Percentiles rank a stretch among this genome's conserved stretches.
Conservation (phyloP, 2,888 invertebrate genomes). For the Amphipoea oculea region DNA sequence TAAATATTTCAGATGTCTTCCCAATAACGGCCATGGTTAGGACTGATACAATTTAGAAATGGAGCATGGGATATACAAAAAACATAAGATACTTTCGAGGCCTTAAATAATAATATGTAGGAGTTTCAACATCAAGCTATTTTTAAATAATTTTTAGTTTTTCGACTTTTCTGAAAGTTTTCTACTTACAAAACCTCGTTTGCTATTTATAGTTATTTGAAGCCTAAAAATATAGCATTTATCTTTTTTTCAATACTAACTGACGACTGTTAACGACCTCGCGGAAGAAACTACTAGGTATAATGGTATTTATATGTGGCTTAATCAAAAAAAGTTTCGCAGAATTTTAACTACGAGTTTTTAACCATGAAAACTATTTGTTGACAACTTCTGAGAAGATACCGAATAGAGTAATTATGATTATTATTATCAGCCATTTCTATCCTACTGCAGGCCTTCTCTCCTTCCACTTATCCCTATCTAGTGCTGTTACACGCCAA, state of each 20-base stretch:
- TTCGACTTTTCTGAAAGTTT: background rate
- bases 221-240: background rate
- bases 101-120: background rate
- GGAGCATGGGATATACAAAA: slow-evolving; percentile 6
- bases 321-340: background rate
- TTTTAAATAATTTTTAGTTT: background rate
- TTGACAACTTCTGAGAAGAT: background rate
- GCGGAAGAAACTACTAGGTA: no score
- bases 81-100: background rate
- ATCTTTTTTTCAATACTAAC: background rate
- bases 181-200: background rate
- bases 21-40: slow-evolving; percentile 27
- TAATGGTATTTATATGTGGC: background rate
- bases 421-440: no score
- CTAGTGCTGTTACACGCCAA: no score
- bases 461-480: no score
- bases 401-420: no score
- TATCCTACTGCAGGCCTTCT: no score
- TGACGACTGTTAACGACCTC: background rate
- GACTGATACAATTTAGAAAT: slow-evolving; percentile 45
- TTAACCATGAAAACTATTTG: background rate
- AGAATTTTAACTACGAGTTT: background rate
- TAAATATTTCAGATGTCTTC: slow-evolving; percentile 64
- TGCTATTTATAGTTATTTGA: background rate
- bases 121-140: background rate